Conservation (phyloP, 2,797 vertebrate genomes). For the Ciconia nigra region DNA sequence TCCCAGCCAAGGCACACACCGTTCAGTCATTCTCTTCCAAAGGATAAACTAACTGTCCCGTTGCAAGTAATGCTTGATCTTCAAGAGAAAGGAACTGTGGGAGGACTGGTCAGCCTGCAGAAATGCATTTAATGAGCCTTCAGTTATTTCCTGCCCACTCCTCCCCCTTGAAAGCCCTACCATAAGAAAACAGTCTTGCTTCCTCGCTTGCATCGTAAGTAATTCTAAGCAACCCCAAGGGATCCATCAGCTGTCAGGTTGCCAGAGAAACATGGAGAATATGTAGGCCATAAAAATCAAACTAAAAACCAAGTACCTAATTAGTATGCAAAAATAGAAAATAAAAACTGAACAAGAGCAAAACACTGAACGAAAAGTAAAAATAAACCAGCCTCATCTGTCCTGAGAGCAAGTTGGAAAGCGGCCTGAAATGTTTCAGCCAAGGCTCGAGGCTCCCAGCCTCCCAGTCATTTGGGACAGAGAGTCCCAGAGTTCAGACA, state of each 20-base stretch:
- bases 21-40: neutral
- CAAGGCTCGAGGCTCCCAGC: neutral
- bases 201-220: slow-evolving; percentile 71
- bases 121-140: slow-evolving; percentile 32
- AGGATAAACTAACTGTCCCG: neutral
- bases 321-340: slow-evolving; percentile 74
- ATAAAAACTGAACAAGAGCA: slow-evolving; percentile 54
- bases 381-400: slow-evolving; percentile 37
- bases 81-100: neutral
- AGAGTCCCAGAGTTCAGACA: too few species aligned
- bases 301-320: slow-evolving; percentile 72
- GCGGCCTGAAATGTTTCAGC: neutral
- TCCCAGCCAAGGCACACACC: neutral
- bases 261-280: slow-evolving; percentile 78
- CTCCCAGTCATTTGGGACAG: neutral
- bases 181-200: slow-evolving; percentile 46
- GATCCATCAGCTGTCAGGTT: slow-evolving; percentile 80
- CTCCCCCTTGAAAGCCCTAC: slow-evolving; percentile 27
- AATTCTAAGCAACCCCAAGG: slow-evolving; percentile 72
- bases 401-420: neutral
- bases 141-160: neutral
- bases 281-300: slow-evolving; percentile 82
- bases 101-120: slow-evolving; percentile 11
- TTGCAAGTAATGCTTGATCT: neutral
- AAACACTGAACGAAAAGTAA: slow-evolving; percentile 53